phyloP scores from a whole-genome alignment of 1,140 invertebrate genomes.

The Lerema accius region DNA sequence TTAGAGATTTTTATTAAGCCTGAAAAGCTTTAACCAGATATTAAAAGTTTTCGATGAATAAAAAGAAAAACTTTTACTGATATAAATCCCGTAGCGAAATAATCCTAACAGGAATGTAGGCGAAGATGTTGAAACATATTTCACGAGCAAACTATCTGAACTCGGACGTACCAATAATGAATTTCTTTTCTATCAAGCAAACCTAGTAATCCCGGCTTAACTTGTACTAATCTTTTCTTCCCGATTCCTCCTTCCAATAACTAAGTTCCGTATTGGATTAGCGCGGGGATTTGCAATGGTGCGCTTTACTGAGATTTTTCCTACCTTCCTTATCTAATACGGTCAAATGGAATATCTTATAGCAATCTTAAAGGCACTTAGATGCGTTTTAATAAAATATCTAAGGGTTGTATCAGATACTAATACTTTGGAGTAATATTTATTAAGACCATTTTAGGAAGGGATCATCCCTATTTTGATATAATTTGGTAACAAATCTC shows the following conservation, averaged over 20 bases:
- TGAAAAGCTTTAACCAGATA: too few species aligned
- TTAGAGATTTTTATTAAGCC: too few species aligned
- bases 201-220: background rate
- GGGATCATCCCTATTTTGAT: too few species aligned
- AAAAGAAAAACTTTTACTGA: too few species aligned
- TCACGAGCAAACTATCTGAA: background rate
- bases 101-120: too few species aligned
- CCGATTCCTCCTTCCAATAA: constrained; percentile 2
- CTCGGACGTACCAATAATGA: background rate
- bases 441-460: too few species aligned
- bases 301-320: background rate
- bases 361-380: background rate
- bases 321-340: background rate
- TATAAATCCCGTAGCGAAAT: too few species aligned
- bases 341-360: constrained; percentile 3
- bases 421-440: too few species aligned
- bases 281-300: background rate
- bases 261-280: background rate
- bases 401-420: too few species aligned
- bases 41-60: too few species aligned
- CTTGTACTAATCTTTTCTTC: background rate
- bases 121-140: too few species aligned
- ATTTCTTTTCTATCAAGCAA: background rate
- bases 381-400: background rate
- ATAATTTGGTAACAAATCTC: too few species aligned